Conservation (phyloP, 2,113 vertebrate genomes). For the Emydura subglobosa region DNA sequence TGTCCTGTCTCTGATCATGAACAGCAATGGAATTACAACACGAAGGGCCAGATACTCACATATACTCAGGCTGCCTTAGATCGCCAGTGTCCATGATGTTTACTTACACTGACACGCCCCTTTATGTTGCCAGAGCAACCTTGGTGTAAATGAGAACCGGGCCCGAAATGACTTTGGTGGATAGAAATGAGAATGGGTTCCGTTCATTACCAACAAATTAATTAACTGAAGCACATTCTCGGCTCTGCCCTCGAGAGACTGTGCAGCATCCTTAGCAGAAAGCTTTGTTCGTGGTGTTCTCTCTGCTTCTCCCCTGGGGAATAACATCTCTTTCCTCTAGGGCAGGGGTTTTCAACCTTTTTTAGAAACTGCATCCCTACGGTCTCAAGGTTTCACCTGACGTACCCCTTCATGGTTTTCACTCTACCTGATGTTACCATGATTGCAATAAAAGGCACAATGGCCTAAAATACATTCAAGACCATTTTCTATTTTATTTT, state of each 20-base stretch:
- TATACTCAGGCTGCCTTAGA: background rate
- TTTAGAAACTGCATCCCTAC: no score
- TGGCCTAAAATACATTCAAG: no score
- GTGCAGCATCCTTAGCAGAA: constrained; percentile 7
- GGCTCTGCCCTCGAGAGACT: background rate
- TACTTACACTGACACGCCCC: background rate
- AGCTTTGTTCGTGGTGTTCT: constrained; percentile 26
- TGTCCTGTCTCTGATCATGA: constrained; percentile 20
- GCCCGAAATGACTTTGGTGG: background rate
- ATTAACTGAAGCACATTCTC: constrained; percentile 22
- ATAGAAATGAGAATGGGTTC: constrained; percentile 4
- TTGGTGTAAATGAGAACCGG: background rate
- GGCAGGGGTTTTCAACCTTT: background rate
- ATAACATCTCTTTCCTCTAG: background rate
- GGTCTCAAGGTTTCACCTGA: no score
- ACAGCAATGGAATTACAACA: background rate
- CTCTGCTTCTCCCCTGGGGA: constrained; percentile 24
- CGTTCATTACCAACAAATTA: constrained; percentile 34
- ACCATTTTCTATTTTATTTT: no score
- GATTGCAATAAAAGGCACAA: no score
- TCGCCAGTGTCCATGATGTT: background rate
- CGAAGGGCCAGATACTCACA: background rate
- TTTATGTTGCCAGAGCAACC: background rate
- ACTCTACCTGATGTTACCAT: no score
- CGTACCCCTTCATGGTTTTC: no score